Base-by-base conservation (phyloP, 2,888 invertebrate genomes). In the Tolmerus cingulatus region DNA sequence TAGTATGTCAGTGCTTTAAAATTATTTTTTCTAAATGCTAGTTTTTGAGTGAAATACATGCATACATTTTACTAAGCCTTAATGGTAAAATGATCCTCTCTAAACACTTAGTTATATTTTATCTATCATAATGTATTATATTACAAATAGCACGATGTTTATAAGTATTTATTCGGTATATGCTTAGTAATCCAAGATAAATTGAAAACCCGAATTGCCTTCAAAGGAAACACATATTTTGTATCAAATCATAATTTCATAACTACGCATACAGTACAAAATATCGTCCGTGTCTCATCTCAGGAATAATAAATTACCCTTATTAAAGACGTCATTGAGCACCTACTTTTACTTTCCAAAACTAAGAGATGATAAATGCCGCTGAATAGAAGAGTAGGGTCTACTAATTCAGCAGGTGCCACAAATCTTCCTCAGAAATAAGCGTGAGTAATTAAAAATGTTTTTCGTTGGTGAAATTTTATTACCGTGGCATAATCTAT, bases 291-390 rank as follows among this genome's bases (percentile, higher is more conserved):
- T 43, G 19, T 78, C 46, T 40, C 46, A 23, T 46, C 78, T 43
- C 23, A 78, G 27, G 0, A 30, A 27, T 79, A 27, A 79, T 27
- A 79, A 79, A 79, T 79, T 79, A 79, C 27, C 46, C 79, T 79
- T 27, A 79, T 79, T 79, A 79, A 79, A 23, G 16, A 46, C 51
- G 8, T 27, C 79, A 46, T 27, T 40, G n/a, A 79, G 27, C n/a
- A 79, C 3, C 30, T 30, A 30, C 79, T 79, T 79, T 79, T 79
- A 79, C 79, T 79, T 79, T 79, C 79, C 14, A 79, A 79, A 51
- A 27, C 23, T 79, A 27, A 51, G 30, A 23, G 5, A 12, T 79
- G 79, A 79, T 79, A 51, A 79, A 79, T 79, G 27, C 30, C 12
- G 8, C 4, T 16, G 55, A 51, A 79, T 79, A 27, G 51, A 79